A percentile compares a stretch with the other conserved stretches of the same genome.
Conservation (phyloP, 2,113 vertebrate species). For the Petromus typicus region DNA sequence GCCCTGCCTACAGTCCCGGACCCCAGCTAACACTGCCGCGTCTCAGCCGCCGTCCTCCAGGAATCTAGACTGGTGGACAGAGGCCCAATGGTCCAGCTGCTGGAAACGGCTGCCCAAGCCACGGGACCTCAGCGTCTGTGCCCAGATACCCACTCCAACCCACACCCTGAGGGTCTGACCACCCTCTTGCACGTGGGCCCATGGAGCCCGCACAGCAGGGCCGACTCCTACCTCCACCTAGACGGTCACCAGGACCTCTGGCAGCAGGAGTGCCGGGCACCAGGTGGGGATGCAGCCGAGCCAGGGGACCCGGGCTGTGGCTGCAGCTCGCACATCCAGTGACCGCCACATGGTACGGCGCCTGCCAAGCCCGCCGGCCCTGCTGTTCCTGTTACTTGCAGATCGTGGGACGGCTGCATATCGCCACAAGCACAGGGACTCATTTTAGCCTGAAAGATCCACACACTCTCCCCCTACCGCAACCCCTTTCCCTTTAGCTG, state of each 20-base stretch:
- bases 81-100: not conserved
- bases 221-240: too few species aligned
- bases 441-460: not conserved
- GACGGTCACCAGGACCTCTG: too few species aligned
- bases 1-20: not conserved
- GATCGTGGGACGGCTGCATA: not conserved
- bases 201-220: too few species aligned
- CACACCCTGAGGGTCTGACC: not conserved
- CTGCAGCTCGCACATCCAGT: not conserved
- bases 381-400: not conserved
- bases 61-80: too few species aligned
- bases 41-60: not conserved
- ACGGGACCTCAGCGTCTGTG: not conserved
- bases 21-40: not conserved
- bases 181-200: not conserved
- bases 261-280: too few species aligned
- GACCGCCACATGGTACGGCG: not conserved
- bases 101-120: not conserved
- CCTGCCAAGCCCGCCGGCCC: not conserved
- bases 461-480: too few species aligned
- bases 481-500: not conserved
- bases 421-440: not conserved
- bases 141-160: not conserved
- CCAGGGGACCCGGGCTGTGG: too few species aligned
- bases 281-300: too few species aligned